A percentile compares a stretch with the other conserved stretches of the same genome.
Evolutionary conservation across 2,797 vertebrate species (phyloP).

Genomic region (Sorex maritimensis): DNA sequence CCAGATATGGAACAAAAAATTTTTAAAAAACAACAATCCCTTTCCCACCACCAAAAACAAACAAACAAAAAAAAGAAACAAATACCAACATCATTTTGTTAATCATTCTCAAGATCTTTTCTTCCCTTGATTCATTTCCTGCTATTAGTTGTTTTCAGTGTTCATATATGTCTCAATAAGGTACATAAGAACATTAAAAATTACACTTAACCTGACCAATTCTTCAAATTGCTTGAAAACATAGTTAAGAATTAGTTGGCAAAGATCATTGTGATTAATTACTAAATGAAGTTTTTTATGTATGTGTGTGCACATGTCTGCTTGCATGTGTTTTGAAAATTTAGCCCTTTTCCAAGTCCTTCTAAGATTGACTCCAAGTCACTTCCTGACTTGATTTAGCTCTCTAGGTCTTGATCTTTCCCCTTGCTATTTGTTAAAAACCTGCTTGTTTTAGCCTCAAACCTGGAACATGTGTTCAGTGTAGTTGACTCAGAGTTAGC

Average conservation of each 20-base stretch:
- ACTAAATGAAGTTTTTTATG: background rate
- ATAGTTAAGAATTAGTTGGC: background rate
- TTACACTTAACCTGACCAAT: background rate
- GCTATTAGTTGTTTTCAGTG: background rate
- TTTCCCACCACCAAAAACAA: too few relatives aligned
- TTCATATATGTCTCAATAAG: background rate
- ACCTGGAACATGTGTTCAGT: background rate
- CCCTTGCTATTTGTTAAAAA: background rate
- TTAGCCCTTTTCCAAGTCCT: background rate
- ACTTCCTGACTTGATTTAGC: background rate
- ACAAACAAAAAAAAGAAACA: too few relatives aligned
- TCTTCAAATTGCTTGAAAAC: background rate
- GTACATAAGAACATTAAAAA: background rate
- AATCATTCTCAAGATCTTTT: background rate
- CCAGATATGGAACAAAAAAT: too few relatives aligned
- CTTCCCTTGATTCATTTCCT: background rate
- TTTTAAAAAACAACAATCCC: too few relatives aligned
- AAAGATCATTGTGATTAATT: background rate
- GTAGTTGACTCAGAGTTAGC: background rate
- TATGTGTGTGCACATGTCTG: background rate
- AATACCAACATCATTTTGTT: constrained; percentile 6
- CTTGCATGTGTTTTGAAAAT: background rate
- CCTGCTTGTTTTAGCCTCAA: background rate
- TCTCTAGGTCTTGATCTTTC: constrained; percentile 16
- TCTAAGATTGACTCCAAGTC: background rate